Percentiles rank a stretch among this genome's conserved stretches.
Evolutionary conservation across 2,113 vertebrate genomes (phyloP).

Genomic region (Sardina pilchardus): DNA sequence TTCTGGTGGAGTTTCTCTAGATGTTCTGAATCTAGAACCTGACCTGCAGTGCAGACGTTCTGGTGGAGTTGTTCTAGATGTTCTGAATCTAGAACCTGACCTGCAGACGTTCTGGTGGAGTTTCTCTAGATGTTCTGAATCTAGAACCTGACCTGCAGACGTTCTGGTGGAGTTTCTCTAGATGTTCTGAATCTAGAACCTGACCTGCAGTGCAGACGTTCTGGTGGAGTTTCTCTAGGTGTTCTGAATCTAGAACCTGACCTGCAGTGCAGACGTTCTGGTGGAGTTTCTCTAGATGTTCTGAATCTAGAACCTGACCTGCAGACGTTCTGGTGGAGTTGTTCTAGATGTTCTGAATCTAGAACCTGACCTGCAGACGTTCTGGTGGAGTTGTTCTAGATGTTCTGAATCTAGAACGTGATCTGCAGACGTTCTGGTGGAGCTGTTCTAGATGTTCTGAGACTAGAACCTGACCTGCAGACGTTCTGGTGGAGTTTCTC

Average conservation of each 20-base stretch:
- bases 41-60: conserved; percentile 15
- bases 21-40: conserved; percentile 64
- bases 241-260: conserved; percentile 62
- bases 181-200: conserved; percentile 62
- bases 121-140: too few species aligned
- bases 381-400: conserved; percentile 98
- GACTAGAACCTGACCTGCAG: conserved; percentile 79
- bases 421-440: conserved; percentile 16
- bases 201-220: conserved; percentile 97
- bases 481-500: conserved; percentile 97
- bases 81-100: conserved; percentile 53
- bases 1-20: conserved; percentile 98
- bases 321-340: conserved; percentile 97
- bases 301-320: conserved; percentile 68
- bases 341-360: conserved; percentile 82
- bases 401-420: conserved; percentile 63
- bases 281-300: too few species aligned
- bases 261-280: conserved; percentile 18
- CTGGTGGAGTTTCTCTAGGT: conserved; percentile 97
- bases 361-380: conserved; percentile 86
- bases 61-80: too few species aligned
- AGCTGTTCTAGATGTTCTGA: too few species aligned
- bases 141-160: conserved; percentile 83
- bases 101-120: conserved; percentile 99
- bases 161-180: conserved; percentile 98